Base-by-base conservation (phyloP, 2,888 invertebrate species). In the Acleris literana region DNA sequence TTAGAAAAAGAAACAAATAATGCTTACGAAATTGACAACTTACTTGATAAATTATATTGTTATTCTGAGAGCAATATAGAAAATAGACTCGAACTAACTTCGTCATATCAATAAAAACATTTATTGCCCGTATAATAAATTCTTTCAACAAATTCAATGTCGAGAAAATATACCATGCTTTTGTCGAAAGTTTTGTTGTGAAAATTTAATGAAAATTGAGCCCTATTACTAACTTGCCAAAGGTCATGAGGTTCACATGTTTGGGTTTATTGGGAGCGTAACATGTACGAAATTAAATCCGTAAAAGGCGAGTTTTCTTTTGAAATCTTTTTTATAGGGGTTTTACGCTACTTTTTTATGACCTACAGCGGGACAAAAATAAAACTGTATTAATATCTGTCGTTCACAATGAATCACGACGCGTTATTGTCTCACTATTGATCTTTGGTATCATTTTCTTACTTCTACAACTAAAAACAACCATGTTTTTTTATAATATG, bases 211-310 rank as follows among this genome's bases (percentile, higher is more conserved):
- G 16, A n/a, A 51, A 20, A 33, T 44, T n/a, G 55, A 52, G 5
- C 51, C 22, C 51, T 59, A 44, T 29, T n/a, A 13, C 20, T 6
- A 43, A 6, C 44, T 20, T 6, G 17, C 17, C 17, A 60, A 61
- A 48, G 44, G 20, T 25, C 18, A 29, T 20, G 20, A 29, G n/a
- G 11, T 51, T 54, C 48, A 48, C 18, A 44, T 49, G 44, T 20
- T 29, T 25, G 46, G 39, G 48, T 66, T 62, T 66, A 62, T 61
- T 52, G 48, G 33, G n/a, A 16, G 33, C 57, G 57, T 56, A 49
- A 64, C 61, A 53, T 59, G 55, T 55, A 57, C 63, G 59, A 68
- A 69, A 69, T 69, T 64, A 69, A 69, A 69, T 67, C 64, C 61
- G 58, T 66, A 61, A 62, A 67, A 67, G 60, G 44, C 60, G 63